A percentile compares a stretch with the other conserved stretches of the same genome.
phyloP scores from a whole-genome alignment of 2,797 vertebrate genomes.

The Holocentrus rufus region DNA sequence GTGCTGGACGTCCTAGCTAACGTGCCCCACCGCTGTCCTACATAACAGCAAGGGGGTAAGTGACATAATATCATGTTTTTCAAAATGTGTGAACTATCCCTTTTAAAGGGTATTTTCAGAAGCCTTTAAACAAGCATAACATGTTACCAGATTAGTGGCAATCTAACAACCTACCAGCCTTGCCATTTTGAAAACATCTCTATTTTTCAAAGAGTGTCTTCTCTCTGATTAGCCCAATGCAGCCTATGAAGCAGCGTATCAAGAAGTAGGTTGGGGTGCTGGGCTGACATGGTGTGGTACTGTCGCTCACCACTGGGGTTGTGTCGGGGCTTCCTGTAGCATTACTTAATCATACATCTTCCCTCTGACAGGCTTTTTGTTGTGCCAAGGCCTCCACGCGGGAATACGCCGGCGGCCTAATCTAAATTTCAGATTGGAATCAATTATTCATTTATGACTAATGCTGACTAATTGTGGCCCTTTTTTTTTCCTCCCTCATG shows the following conservation, averaged over 20 bases:
- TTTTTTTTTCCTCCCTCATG: constrained; percentile 48
- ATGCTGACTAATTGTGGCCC: constrained; percentile 79
- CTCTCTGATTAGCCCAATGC: constrained; percentile 59
- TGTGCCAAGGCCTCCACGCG: constrained; percentile 67
- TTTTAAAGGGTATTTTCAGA: constrained; percentile 2
- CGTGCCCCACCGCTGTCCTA: no score
- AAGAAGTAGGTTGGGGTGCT: constrained; percentile 51
- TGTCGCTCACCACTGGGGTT: constrained; percentile 52
- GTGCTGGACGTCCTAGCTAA: no score
- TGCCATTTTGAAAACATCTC: constrained; percentile 1
- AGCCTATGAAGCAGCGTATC: constrained; percentile 54
- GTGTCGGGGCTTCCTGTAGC: constrained; percentile 59
- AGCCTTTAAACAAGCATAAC: no score
- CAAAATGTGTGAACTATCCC: no score
- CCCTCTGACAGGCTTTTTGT: constrained; percentile 77
- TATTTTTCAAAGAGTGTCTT: neutral
- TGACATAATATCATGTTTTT: no score
- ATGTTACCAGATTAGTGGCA: no score
- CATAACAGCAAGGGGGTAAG: no score
- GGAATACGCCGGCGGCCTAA: constrained; percentile 68
- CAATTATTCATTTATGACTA: constrained; percentile 82
- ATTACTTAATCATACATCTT: constrained; percentile 77
- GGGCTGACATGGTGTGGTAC: constrained; percentile 52
- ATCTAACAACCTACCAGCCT: neutral
- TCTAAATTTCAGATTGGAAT: constrained; percentile 81